Conservation (phyloP, 2,113 vertebrate genomes). For the Salvator merianae region DNA sequence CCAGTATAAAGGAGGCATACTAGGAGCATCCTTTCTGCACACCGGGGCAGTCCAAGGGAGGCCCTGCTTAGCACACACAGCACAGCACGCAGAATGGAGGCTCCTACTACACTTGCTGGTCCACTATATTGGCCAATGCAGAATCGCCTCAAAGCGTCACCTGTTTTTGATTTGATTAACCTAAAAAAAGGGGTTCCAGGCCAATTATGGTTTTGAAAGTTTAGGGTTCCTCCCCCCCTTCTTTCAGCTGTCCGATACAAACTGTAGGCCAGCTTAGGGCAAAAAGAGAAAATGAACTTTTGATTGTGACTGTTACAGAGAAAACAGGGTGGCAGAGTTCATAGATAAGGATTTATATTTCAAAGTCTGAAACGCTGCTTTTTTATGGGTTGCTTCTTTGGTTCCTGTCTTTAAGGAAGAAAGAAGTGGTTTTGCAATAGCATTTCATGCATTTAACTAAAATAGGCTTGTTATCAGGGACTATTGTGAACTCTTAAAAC, state of each 20-base stretch:
- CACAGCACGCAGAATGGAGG: too few relatives aligned
- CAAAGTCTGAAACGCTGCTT: constrained; percentile 25
- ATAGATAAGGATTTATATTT: constrained; percentile 42
- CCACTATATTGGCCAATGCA: too few relatives aligned
- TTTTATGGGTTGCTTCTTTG: constrained; percentile 49
- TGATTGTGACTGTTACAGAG: constrained; percentile 45
- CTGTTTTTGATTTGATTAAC: constrained; percentile 42
- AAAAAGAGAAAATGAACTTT: constrained; percentile 16
- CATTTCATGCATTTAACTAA: constrained; percentile 35
- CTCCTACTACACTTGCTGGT: too few relatives aligned
- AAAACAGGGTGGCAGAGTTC: constrained; percentile 31
- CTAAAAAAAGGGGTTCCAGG: constrained; percentile 27
- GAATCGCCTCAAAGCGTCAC: neutral
- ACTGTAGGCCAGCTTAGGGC: constrained; percentile 21
- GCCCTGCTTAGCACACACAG: too few relatives aligned
- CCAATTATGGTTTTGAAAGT: neutral
- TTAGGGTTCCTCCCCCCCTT: neutral
- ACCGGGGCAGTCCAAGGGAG: too few relatives aligned
- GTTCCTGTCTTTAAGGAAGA: constrained; percentile 36
- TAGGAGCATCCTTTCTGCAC: too few relatives aligned
- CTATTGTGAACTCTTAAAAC: constrained; percentile 47
- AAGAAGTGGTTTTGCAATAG: constrained; percentile 36
- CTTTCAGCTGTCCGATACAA: constrained; percentile 31
- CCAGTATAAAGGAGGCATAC: too few relatives aligned
- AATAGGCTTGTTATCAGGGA: constrained; percentile 31